Percentiles rank a stretch among this genome's conserved stretches.
These are phyloP conservation scores for Orthosia incerta DNA, from an alignment of 2,888 invertebrate species.

Conservation along the genomic window DNA sequence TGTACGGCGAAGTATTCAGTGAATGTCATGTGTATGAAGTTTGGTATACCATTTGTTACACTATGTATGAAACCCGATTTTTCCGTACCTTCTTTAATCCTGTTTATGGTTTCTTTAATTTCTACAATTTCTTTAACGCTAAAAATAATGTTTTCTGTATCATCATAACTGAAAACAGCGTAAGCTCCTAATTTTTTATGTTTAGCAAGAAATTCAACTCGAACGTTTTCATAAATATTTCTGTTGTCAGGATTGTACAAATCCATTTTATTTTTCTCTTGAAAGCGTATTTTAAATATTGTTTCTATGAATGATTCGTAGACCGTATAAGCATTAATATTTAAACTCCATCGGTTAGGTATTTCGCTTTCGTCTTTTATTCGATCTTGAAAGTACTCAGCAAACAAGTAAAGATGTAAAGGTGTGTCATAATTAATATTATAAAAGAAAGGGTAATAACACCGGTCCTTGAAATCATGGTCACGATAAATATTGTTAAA, in stretches of 20 bases:
- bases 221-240: conserved; percentile 23
- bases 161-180: conserved; percentile 33
- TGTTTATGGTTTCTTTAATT: too few species aligned
- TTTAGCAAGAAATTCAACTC: conserved; percentile 16
- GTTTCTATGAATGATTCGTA: conserved; percentile 55
- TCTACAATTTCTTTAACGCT: too few species aligned
- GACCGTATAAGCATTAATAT: conserved; percentile 44
- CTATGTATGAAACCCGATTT: too few species aligned
- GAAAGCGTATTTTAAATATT: conserved; percentile 47
- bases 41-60: too few species aligned
- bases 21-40: too few species aligned
- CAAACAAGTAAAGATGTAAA: conserved; percentile 45
- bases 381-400: conserved; percentile 38
- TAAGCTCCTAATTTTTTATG: conserved; percentile 53
- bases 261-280: conserved; percentile 53
- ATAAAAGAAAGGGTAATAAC: neutral
- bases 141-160: too few species aligned
- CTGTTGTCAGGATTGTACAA: conserved; percentile 39
- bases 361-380: conserved; percentile 6
- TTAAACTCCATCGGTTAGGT: conserved; percentile 43
- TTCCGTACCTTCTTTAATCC: too few species aligned
- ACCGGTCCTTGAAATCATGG: neutral
- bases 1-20: too few species aligned
- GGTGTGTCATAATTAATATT: conserved; percentile 27
- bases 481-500: neutral